Percentiles rank a stretch among this genome's conserved stretches.
These are phyloP conservation scores for Drosophila tristis DNA, from an alignment of 1,140 invertebrate genomes.

Conservation along the genomic window DNA sequence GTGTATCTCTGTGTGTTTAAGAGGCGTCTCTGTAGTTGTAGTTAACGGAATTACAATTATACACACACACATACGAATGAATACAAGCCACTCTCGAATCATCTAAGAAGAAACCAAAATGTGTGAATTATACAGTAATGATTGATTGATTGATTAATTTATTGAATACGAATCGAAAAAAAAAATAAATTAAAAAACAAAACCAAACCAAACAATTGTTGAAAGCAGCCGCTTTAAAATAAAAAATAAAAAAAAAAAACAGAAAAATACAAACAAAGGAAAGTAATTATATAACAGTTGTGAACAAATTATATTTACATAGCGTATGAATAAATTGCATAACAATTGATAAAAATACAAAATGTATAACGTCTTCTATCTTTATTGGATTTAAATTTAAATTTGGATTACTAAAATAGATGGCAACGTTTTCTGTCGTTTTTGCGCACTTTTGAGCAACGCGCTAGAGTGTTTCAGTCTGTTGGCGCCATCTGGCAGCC, in stretches of 20 bases:
- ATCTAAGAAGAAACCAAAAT: constrained; percentile 40
- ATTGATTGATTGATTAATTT: constrained; percentile 47
- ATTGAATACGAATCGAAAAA: constrained; percentile 14
- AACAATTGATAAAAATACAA: constrained; percentile 77
- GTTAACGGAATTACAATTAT: constrained; percentile 69
- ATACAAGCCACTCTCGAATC: constrained; percentile 10
- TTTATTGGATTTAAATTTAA: no score
- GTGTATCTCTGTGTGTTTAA: neutral
- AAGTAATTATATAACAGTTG: constrained; percentile 80
- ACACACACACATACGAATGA: constrained; percentile 18
- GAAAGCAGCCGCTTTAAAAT: constrained; percentile 76
- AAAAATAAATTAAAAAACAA: constrained; percentile 56
- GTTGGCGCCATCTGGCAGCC: no score
- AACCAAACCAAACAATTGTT: constrained; percentile 64
- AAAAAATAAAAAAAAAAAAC: constrained; percentile 60
- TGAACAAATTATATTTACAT: constrained; percentile 82
- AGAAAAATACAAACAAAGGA: constrained; percentile 27
- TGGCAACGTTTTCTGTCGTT: no score
- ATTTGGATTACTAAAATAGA: no score
- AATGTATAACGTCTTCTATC: neutral
- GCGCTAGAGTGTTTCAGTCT: no score
- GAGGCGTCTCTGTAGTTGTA: constrained; percentile 59
- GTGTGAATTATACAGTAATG: constrained; percentile 58
- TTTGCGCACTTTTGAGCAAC: no score
- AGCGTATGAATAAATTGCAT: constrained; percentile 81